Conservation (phyloP, 2,888 invertebrate species). For the Cepaea hortensis region DNA sequence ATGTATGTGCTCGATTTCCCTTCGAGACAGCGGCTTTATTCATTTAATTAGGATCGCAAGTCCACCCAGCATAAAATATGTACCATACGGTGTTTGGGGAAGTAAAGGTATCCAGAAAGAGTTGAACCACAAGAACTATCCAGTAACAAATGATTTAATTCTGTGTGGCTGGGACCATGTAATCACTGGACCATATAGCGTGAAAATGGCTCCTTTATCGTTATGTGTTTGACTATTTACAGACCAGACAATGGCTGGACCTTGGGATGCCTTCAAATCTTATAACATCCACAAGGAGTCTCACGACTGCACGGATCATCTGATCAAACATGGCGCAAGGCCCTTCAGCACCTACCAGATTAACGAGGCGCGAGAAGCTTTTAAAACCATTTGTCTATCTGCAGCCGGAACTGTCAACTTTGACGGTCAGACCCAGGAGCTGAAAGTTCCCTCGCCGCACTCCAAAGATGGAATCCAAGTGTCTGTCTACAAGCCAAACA, state of each 20-base stretch:
- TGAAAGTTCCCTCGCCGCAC: conserved; percentile 20
- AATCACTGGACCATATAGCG: no score
- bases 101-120: no score
- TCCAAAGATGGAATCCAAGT: conserved; percentile 10
- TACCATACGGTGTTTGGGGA: no score
- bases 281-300: conserved; percentile 6
- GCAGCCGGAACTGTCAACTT: not conserved
- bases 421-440: conserved; percentile 2
- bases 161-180: no score
- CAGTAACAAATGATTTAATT: no score
- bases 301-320: not conserved
- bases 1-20: no score
- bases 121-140: no score
- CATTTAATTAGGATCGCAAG: no score
- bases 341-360: not conserved
- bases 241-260: not conserved
- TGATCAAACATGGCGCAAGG: not conserved
- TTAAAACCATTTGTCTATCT: not conserved
- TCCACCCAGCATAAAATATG: no score
- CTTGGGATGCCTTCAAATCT: not conserved
- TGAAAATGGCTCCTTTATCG: no score
- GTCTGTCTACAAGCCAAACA: conserved; percentile 32
- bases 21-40: no score
- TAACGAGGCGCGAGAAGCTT: not conserved
- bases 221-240: no score